These are phyloP conservation scores for Coregonus ussuriensis DNA, from an alignment of 2,797 vertebrate genomes.

Conservation along the genomic window DNA sequence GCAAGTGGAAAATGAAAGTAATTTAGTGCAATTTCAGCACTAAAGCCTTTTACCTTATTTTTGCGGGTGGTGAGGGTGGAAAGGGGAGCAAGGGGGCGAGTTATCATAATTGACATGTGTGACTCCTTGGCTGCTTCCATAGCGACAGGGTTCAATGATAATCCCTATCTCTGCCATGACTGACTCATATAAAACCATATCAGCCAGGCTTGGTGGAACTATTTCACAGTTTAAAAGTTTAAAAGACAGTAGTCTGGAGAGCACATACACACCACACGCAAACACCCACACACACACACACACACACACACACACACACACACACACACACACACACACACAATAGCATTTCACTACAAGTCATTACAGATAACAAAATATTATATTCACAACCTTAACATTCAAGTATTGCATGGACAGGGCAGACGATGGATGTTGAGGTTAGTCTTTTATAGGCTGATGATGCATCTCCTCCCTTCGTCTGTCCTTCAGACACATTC, in stretches of 20 bases:
- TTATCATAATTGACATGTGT: constrained; percentile 40
- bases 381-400: constrained; percentile 1
- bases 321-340: background rate
- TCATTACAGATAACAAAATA: background rate
- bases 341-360: background rate
- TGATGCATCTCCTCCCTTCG: constrained; percentile 19
- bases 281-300: constrained; percentile 5
- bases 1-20: constrained; percentile 61
- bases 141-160: constrained; percentile 27
- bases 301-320: background rate
- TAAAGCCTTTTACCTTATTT: constrained; percentile 47
- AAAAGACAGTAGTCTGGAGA: background rate
- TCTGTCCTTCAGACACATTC: background rate
- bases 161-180: constrained; percentile 33
- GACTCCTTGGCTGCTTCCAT: constrained; percentile 31
- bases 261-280: background rate
- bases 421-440: background rate
- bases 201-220: background rate
- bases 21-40: constrained; percentile 48
- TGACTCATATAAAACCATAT: constrained; percentile 19
- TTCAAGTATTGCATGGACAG: constrained; percentile 14
- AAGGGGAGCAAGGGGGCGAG: constrained; percentile 8
- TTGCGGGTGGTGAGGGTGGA: constrained; percentile 34
- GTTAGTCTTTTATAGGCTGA: constrained; percentile 24
- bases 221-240: background rate